phyloP scores from a whole-genome alignment of 1,140 invertebrate genomes.

The Aphis gossypii region DNA sequence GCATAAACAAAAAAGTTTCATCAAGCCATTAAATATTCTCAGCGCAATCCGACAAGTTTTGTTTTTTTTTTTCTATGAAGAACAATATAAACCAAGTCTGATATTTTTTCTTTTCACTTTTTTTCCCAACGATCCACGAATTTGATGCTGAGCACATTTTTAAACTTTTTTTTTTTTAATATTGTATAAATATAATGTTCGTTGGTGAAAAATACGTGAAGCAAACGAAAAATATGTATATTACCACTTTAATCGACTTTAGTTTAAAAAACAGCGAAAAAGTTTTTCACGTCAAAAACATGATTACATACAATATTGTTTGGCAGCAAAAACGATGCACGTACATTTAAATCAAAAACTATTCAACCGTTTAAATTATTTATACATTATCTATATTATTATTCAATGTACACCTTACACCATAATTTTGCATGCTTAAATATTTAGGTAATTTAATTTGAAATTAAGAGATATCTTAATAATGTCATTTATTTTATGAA shows the following conservation, averaged over 20 bases:
- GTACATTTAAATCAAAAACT: conserved; percentile 28
- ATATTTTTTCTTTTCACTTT: conserved; percentile 46
- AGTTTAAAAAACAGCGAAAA: conserved; percentile 35
- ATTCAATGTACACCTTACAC: not conserved
- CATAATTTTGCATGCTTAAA: not conserved
- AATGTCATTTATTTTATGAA: not conserved
- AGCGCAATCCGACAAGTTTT: conserved; percentile 56
- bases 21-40: conserved; percentile 54
- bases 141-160: conserved; percentile 50
- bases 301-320: conserved; percentile 40
- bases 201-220: not conserved
- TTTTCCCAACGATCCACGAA: not conserved
- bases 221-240: conserved; percentile 41
- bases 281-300: conserved; percentile 53
- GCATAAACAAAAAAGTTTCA: conserved; percentile 57
- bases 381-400: not conserved
- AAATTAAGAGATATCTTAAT: not conserved
- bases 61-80: conserved; percentile 22
- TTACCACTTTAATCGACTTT: conserved; percentile 50
- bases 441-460: not conserved
- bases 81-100: conserved; percentile 46
- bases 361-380: not conserved
- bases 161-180: conserved; percentile 47
- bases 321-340: too few species aligned
- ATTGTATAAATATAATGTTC: conserved; percentile 47